Percentiles rank a stretch among this genome's conserved stretches.
Conservation (phyloP, 64 coral and sea anemone species). For the Porites lutea region DNA sequence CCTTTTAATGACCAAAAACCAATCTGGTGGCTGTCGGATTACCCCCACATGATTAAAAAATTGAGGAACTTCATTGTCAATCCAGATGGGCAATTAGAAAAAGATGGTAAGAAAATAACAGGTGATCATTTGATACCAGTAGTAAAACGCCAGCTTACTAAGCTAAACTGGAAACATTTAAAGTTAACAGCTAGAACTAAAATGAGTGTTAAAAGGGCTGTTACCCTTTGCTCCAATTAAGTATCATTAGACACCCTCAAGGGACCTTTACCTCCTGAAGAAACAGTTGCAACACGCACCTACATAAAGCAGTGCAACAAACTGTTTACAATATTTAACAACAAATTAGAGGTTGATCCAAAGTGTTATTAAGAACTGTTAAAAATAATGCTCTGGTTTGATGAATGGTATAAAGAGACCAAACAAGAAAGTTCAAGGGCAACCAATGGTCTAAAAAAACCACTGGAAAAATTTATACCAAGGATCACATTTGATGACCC, state of each 20-base stretch:
- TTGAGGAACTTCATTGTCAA: constrained; percentile 60
- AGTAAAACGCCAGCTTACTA: constrained; percentile 17
- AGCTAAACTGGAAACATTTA: constrained; percentile 53
- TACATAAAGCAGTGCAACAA: constrained; percentile 25
- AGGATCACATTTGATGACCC: constrained; percentile 32
- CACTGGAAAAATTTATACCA: constrained; percentile 66
- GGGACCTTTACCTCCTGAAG: constrained; percentile 14
- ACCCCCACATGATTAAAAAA: constrained; percentile 67
- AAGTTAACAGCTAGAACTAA: constrained; percentile 43
- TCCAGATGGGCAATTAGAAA: constrained; percentile 8
- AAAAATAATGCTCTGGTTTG: constrained; percentile 43
- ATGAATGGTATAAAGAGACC: constrained; percentile 34
- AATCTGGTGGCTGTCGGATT: constrained; percentile 73
- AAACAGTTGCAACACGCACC: constrained; percentile 1
- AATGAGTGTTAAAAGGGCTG: constrained; percentile 52
- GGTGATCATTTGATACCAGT: constrained; percentile 37
- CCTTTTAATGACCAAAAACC: constrained; percentile 42
- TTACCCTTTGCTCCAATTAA: constrained; percentile 18
- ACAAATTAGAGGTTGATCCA: constrained; percentile 24
- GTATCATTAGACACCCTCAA: constrained; percentile 5
- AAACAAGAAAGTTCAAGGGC: background rate
- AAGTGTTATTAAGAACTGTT: constrained; percentile 35
- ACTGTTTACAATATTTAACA: constrained; percentile 56
- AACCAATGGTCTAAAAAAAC: background rate
- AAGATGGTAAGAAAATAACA: constrained; percentile 3